Conservation (phyloP, 1,140 invertebrate species). For the Latrodectus geometricus region DNA sequence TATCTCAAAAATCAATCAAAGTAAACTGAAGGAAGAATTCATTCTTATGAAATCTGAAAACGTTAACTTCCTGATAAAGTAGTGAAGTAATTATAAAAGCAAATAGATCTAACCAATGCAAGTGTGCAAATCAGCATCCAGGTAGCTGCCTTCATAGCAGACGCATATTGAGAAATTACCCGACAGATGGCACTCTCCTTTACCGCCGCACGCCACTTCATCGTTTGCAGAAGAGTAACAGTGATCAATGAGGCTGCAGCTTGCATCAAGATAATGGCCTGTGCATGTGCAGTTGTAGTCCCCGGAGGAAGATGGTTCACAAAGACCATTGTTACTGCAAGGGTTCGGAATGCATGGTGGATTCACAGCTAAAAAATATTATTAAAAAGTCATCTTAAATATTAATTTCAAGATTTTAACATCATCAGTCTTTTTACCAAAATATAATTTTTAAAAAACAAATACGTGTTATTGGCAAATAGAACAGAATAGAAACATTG, state of each 20-base stretch:
- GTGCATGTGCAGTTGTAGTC: conserved; percentile 14
- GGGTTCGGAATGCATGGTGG: conserved; percentile 23
- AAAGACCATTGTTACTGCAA: conserved; percentile 1
- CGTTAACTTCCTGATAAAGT: neutral
- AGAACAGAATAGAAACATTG: too few relatives aligned
- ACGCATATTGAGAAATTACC: neutral
- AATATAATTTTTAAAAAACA: too few relatives aligned
- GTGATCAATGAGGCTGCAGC: neutral
- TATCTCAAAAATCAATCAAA: neutral
- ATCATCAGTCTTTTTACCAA: too few relatives aligned
- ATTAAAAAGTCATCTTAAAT: neutral
- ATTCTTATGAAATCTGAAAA: neutral
- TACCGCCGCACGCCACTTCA: neutral
- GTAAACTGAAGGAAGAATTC: neutral
- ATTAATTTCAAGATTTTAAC: too few relatives aligned
- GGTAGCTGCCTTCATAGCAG: conserved; percentile 12
- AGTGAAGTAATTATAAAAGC: neutral
- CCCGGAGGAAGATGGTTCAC: neutral
- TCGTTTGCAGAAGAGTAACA: neutral
- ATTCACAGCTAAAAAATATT: neutral
- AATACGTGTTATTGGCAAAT: too few relatives aligned
- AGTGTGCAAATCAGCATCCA: neutral
- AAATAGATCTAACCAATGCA: conserved; percentile 1
- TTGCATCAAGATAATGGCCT: neutral
- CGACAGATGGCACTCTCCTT: neutral